Conservation (phyloP, 2,113 vertebrate genomes). For the Panthera uncia region DNA sequence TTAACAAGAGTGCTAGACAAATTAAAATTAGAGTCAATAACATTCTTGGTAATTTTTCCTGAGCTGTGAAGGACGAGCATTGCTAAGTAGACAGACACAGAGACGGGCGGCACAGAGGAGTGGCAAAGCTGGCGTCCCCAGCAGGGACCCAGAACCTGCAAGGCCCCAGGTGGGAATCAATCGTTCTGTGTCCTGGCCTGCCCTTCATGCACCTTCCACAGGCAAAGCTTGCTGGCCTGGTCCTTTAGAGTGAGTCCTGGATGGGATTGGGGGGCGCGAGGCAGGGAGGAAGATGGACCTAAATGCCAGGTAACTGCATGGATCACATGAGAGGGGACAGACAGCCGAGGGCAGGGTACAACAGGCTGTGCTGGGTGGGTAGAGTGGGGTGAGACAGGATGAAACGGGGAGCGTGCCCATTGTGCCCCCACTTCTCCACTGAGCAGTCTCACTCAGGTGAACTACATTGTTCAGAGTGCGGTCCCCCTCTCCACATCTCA, state of each 20-base stretch:
- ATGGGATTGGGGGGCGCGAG: too few species aligned
- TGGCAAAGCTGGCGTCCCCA: fast-evolving
- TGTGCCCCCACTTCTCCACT: not conserved
- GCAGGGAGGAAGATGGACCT: not conserved
- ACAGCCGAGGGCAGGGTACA: too few species aligned
- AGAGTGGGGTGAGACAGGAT: not conserved
- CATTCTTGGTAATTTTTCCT: conserved; percentile 69
- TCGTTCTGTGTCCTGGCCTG: not conserved
- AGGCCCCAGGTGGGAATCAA: not conserved
- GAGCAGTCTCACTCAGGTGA: not conserved
- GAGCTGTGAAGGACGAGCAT: conserved; percentile 80
- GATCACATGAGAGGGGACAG: fast-evolving
- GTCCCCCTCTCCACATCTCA: not conserved
- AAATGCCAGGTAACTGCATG: not conserved
- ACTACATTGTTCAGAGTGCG: not conserved
- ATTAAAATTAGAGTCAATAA: conserved; percentile 80
- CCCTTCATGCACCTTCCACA: not conserved
- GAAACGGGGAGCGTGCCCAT: not conserved
- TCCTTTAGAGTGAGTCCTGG: not conserved
- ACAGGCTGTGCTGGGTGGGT: too few species aligned
- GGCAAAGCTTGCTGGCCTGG: not conserved
- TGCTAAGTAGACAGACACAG: not conserved
- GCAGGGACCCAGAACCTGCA: fast-evolving
- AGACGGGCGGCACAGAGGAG: not conserved
- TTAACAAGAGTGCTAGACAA: conserved; percentile 81